phyloP scores from a whole-genome alignment of 2,113 vertebrate species.

The Malurus cyaneus region DNA sequence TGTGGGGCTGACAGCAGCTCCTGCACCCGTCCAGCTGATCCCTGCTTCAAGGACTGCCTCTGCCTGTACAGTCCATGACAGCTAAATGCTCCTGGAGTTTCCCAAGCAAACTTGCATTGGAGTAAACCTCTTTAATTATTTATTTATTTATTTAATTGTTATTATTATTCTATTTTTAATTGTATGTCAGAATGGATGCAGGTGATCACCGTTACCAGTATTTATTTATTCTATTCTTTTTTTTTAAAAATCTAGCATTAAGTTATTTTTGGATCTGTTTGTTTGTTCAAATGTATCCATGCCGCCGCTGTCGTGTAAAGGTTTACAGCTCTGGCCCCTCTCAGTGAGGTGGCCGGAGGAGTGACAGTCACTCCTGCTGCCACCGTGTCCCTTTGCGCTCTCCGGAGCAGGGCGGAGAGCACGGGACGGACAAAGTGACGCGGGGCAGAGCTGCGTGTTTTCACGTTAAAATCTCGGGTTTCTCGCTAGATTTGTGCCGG shows the following conservation, averaged over 20 bases:
- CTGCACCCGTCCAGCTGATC: accelerated
- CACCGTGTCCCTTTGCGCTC: not conserved
- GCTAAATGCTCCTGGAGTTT: not conserved
- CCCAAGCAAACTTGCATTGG: not conserved
- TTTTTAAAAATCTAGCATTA: not conserved
- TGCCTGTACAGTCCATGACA: not conserved
- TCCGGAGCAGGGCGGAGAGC: not conserved
- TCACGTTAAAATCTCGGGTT: not conserved
- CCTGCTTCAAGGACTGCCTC: not conserved
- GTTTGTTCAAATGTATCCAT: constrained; percentile 9
- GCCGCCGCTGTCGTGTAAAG: not conserved
- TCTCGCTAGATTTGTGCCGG: not conserved
- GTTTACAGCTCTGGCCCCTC: not conserved
- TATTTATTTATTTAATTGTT: constrained; percentile 64
- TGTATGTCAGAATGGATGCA: not conserved
- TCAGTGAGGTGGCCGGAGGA: not conserved
- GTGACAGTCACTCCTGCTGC: not conserved
- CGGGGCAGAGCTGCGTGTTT: not conserved
- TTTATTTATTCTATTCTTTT: constrained; percentile 66
- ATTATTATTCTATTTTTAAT: constrained; percentile 25
- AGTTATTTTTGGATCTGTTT: constrained; percentile 39
- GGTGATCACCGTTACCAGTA: not conserved
- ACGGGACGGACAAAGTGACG: not conserved
- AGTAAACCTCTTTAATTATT: constrained; percentile 44
- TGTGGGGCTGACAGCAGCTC: accelerated